A percentile compares a stretch with the other conserved stretches of the same genome.
Evolutionary conservation across 1,140 invertebrate species (phyloP).

Genomic region (Drosophila repleta): DNA sequence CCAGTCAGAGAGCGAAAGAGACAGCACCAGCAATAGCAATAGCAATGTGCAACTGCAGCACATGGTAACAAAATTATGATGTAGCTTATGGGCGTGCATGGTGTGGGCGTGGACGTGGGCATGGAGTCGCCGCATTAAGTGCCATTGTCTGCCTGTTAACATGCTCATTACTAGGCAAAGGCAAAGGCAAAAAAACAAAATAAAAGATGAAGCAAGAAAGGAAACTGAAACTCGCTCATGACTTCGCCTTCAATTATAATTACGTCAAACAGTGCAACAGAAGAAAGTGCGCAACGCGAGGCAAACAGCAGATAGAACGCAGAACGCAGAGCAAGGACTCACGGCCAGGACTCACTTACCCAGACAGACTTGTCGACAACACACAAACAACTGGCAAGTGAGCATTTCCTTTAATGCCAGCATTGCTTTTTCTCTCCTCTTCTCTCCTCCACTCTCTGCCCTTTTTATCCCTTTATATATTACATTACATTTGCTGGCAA

Average conservation of each 20-base stretch:
- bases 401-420: slow-evolving; percentile 80
- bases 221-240: slow-evolving; percentile 71
- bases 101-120: neutral
- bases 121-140: slow-evolving; percentile 54
- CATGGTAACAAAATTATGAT: slow-evolving; percentile 79
- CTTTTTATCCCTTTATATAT: slow-evolving; percentile 62
- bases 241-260: slow-evolving; percentile 83
- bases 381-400: slow-evolving; percentile 70
- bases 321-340: slow-evolving; percentile 31
- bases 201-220: neutral
- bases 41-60: slow-evolving; percentile 45
- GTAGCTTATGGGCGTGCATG: slow-evolving; percentile 44
- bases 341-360: slow-evolving; percentile 30
- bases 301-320: slow-evolving; percentile 69
- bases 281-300: slow-evolving; percentile 78
- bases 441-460: neutral
- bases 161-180: slow-evolving; percentile 76
- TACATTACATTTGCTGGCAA: slow-evolving; percentile 77
- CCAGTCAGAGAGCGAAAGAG: slow-evolving; percentile 2
- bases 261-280: slow-evolving; percentile 81
- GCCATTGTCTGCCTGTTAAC: slow-evolving; percentile 82
- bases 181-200: slow-evolving; percentile 33
- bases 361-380: slow-evolving; percentile 58
- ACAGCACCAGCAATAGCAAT: neutral
- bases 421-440: slow-evolving; percentile 53